These are phyloP conservation scores for Metalampra italica DNA, from an alignment of 2,888 invertebrate species.

Conservation along the genomic window DNA sequence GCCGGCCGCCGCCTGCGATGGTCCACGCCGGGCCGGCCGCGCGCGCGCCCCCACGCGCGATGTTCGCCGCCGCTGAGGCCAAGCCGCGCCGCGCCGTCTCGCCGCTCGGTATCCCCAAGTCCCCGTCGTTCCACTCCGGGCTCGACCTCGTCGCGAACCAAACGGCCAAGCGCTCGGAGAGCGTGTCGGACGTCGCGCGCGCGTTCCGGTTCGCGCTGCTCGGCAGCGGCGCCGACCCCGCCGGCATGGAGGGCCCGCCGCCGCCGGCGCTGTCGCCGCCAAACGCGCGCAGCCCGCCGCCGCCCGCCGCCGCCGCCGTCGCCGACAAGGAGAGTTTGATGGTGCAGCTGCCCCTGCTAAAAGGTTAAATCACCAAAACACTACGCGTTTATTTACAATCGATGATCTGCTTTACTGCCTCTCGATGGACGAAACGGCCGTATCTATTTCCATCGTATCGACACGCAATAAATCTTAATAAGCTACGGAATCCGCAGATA, in stretches of 20 bases:
- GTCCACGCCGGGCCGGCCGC: constrained; percentile 78
- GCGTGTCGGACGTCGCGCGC: constrained; percentile 70
- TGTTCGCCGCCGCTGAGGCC: constrained; percentile 73
- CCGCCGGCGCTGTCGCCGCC: constrained; percentile 67
- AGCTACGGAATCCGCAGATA: constrained; percentile 4
- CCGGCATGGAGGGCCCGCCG: constrained; percentile 53
- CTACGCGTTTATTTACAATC: constrained; percentile 5
- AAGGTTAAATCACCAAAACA: constrained; percentile 51
- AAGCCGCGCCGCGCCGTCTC: constrained; percentile 77
- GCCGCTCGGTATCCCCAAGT: constrained; percentile 88
- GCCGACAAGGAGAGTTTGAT: constrained; percentile 67
- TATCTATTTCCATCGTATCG: constrained; percentile 37
- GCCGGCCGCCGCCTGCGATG: constrained; percentile 77
- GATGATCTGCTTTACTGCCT: not conserved
- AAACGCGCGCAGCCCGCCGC: constrained; percentile 42
- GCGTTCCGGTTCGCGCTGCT: constrained; percentile 71
- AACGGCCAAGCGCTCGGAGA: constrained; percentile 66
- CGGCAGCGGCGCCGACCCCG: constrained; percentile 58
- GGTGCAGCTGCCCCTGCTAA: constrained; percentile 72
- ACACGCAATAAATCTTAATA: constrained; percentile 15
- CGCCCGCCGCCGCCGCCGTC: constrained; percentile 42
- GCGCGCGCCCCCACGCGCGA: constrained; percentile 74
- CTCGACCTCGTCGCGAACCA: constrained; percentile 87
- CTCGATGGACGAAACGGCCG: constrained; percentile 24
- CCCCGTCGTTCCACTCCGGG: constrained; percentile 92